Base-by-base conservation (phyloP, 2,888 invertebrate species). In the Myopa testacea region DNA sequence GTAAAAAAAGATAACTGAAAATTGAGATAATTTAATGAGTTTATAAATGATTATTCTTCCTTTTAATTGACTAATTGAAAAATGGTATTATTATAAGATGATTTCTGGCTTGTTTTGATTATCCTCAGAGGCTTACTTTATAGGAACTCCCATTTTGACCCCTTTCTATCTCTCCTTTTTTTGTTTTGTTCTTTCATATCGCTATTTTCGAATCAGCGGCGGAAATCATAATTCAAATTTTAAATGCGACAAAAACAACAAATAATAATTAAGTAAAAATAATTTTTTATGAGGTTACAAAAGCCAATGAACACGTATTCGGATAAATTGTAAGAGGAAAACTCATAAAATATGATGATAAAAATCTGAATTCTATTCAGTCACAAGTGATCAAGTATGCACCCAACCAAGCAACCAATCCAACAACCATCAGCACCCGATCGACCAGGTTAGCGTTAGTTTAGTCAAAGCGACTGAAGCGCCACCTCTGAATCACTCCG, bases 281-380 rank as follows among this genome's bases (percentile, higher is more conserved):
- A 4, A 37, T 65, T 63, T 74, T 74, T 74, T 74, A 74, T 65
- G 50, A 63, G 50, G n/a, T 71, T 50, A 45, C 45, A 12, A 55
- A n/a, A 52, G 50, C 74, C 52, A 37, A 65, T 34, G 26, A 65
- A 65, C 81, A 81, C 81, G 81, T 81, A 78, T 75, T 80, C 77
- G 80, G 76, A 78, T 80, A 82, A 82, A 74, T 74, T 82, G 82
- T 80, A 81, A 81, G 81, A 78, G 78, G 80, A 81, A 80, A 81
- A 79, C 78, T 80, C 81, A 82, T 82, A 82, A 82, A 82, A 82
- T 81, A 81, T 78, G 77, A 67, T 80, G 82, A 82, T 82, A 80
- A 81, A 26, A 75, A 82, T 82, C 82, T 77, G 68, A 55, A 60
- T 69, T n/a, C 40, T 16, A 63, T 12, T 60, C 77, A 80, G 80